Evolutionary conservation across 1,140 invertebrate genomes (phyloP), one percentile per base, ranked within the genome.

Genomic region (Diplogasteroides magnus): DNA sequence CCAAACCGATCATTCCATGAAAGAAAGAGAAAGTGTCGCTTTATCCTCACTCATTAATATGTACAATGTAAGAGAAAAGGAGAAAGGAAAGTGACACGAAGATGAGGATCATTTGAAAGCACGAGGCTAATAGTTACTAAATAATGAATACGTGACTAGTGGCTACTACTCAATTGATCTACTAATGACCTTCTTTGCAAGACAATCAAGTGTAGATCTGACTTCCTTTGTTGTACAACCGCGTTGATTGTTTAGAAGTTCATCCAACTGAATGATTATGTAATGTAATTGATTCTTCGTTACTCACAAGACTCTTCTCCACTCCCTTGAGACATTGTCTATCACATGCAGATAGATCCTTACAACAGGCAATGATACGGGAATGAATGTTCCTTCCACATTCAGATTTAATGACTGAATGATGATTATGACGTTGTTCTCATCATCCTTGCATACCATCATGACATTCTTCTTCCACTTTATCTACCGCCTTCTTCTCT

Each of bases 141-240:
- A n/a, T n/a, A n/a, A n/a, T n/a, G n/a, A n/a, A n/a, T n/a, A n/a
- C n/a, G n/a, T n/a, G n/a, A n/a, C n/a, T n/a, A n/a, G n/a, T n/a
- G n/a, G n/a, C n/a, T n/a, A n/a, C n/a, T n/a, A n/a, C n/a, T n/a
- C n/a, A n/a, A n/a, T n/a, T n/a, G n/a, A n/a, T n/a, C n/a, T n/a
- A n/a, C n/a, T n/a, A n/a, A n/a, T n/a, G n/a, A n/a, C n/a, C n/a
- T n/a, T n/a, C n/a, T n/a, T n/a, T n/a, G n/a, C n/a, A n/a, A n/a
- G n/a, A n/a, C n/a, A n/a, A n/a, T n/a, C n/a, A n/a, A n/a, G n/a
- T n/a, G n/a, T n/a, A n/a, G n/a, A n/a, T n/a, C n/a, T n/a, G n/a
- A 66, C 68, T 19, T 68, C 68, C 25, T 27, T 2, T 2, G 63
- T 66, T 15, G 56, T 69, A 28, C 68, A 70, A 27, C 55, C 48